Conservation (phyloP, 2,888 invertebrate species). For the Spisula solida region DNA sequence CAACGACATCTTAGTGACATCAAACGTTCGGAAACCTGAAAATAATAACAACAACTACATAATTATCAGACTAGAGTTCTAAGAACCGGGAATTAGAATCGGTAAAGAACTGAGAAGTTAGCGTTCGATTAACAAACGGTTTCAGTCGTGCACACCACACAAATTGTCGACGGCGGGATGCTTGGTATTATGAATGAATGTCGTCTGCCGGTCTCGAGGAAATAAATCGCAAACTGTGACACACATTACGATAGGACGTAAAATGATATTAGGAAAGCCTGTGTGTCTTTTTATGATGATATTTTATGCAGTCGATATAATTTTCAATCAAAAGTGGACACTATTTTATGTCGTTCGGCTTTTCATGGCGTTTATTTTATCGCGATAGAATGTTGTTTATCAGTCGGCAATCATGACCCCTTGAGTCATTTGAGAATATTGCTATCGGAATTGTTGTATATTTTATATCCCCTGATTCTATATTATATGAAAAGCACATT, state of each 20-base stretch:
- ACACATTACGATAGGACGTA: neutral
- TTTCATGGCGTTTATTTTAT: slow-evolving; percentile 48
- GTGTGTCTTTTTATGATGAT: slow-evolving; percentile 37
- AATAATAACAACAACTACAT: neutral
- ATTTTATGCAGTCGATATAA: slow-evolving; percentile 40
- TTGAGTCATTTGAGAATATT: slow-evolving; percentile 48
- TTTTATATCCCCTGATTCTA: slow-evolving; percentile 46
- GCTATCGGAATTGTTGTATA: slow-evolving; percentile 37
- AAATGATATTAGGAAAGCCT: slow-evolving; percentile 29
- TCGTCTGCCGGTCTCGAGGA: slow-evolving; percentile 6
- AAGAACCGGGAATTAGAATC: neutral
- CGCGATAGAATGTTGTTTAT: slow-evolving; percentile 26
- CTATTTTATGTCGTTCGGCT: slow-evolving; percentile 42
- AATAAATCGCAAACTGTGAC: neutral
- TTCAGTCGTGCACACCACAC: too few species aligned
- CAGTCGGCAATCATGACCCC: slow-evolving; percentile 36
- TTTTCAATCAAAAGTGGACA: slow-evolving; percentile 50
- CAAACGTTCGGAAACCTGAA: slow-evolving; percentile 87
- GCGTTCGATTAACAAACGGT: too few species aligned
- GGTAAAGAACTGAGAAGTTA: too few species aligned
- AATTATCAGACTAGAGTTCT: neutral
- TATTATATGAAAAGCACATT: slow-evolving; percentile 56
- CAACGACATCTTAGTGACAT: slow-evolving; percentile 89
- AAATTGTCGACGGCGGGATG: neutral
- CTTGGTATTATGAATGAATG: neutral